Conservation (phyloP, 1,140 invertebrate genomes). For the Drosophila arawakana region DNA sequence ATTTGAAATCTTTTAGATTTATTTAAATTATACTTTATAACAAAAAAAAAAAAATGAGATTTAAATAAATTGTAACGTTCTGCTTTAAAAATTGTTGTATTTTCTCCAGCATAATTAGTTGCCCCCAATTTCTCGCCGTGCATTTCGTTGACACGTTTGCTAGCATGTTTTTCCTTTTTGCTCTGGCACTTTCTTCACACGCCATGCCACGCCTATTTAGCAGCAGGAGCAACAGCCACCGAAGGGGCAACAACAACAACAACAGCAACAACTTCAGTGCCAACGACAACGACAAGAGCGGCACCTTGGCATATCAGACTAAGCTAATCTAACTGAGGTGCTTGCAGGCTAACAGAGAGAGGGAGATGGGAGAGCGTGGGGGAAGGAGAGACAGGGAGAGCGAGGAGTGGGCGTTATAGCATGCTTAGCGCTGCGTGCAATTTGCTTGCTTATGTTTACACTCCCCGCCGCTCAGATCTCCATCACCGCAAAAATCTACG, state of each 20-base stretch:
- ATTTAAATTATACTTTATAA: no score
- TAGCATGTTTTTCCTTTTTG: constrained; percentile 45
- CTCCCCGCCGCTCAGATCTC: background rate
- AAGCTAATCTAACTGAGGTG: constrained; percentile 67
- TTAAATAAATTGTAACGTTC: no score
- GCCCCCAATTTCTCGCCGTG: constrained; percentile 29
- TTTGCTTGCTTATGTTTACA: constrained; percentile 26
- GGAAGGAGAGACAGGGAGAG: background rate
- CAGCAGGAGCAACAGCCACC: constrained; percentile 36
- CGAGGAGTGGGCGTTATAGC: background rate
- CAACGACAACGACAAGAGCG: constrained; percentile 29
- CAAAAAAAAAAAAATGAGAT: no score
- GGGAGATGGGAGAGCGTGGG: background rate
- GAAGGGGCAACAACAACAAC: constrained; percentile 32
- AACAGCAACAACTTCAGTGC: constrained; percentile 33
- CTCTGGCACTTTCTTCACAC: constrained; percentile 60
- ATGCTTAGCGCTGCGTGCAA: constrained; percentile 35
- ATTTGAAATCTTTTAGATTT: no score
- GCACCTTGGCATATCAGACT: constrained; percentile 68
- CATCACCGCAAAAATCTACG: background rate
- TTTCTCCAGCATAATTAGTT: no score
- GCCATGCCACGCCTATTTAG: constrained; percentile 38
- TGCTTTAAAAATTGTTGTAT: no score
- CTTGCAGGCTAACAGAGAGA: background rate
- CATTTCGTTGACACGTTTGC: constrained; percentile 55